Evolutionary conservation across 2,113 vertebrate species (phyloP), one percentile per base, ranked within the genome.

Genomic region (Thryonomys swinderianus): DNA sequence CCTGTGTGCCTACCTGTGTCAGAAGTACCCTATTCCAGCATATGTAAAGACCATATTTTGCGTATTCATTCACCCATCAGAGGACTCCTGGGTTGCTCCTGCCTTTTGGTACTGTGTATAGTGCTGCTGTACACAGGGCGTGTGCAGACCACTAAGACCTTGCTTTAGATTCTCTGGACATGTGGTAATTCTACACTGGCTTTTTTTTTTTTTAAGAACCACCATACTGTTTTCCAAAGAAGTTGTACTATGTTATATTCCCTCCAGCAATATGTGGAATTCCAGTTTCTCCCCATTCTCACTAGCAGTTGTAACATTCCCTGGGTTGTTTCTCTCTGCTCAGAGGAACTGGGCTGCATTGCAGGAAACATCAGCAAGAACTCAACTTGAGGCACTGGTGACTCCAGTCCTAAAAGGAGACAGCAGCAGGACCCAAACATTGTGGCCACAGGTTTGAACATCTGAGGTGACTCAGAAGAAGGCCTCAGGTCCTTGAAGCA

Each of bases 1-100:
- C 8, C 30, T 1, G 8, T 0, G 17, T 5, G 30, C 3, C 0
- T 37, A 30, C 17, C 23, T 6, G 21, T 37, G 34, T 40, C 69
- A 34, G 4, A 61, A n/a, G 48, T 10, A 25, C 18, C 40, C 7
- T 18, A 57, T 0, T 20, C 85, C 62, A 18, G 0, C 3, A 1
- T 20, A 27, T 13, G 13, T 42, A 40, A 2, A 45, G 0, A 53
- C 27, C 53, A 62, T 16, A 21, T 34, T 32, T 45, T 45, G 7
- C 45, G 8, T 16, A 16, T 27, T 17, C 1, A 11, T n/a, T 81
- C 40, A 5, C 27, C 59, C 40, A 9, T 53, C 32, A 21, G 12
- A 82, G 45, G n/a, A 55, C 21, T 34, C 48, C 5, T 21, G 23
- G 30, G 16, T 25, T 61, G 40, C n/a, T 48, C 79, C 73, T 30